Base-by-base conservation (phyloP, 2,797 vertebrate genomes). In the Semaprochilodus insignis region DNA sequence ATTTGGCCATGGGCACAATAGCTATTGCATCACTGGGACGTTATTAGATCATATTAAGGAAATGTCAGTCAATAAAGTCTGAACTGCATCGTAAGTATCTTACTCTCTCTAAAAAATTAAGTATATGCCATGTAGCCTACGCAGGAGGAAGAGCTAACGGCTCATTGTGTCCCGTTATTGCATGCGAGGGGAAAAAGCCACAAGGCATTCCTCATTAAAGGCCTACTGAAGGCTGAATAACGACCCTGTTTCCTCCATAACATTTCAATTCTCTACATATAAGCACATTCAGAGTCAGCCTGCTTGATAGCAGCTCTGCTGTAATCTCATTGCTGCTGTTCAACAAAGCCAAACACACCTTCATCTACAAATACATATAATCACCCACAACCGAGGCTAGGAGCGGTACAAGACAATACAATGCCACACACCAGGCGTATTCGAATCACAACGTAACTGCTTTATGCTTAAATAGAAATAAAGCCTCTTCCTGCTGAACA, bases 161-260 rank as follows among this genome's bases (percentile, higher is more conserved):
- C 72, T 57, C 54, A n/a, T 74, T 52, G 19, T 8, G 1, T 59
- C 19, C 40, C 2, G 27, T 60, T 72, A 51, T 59, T 31, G 34
- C 27, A 57, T 13, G 70, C 6, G 52, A 31, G 44, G 31, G 23
- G 57, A 74, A 17, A 21, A 2, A 51, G 54, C 13, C 52, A 59
- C 36, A 31, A 23, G 19, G 27, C 78, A n/a, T 15, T 40, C 25
- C 44, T 73, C 7, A 52, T 63, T 65, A 73, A 72, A 74, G 21
- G 8, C 21, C 14, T 5, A 74, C 27, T 65, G 60, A 23, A 62
- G 48, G 69, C 69, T 72, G 25, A 52, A 73, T 72, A 10, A 80
- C n/a, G 21, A 74, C 34, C 51, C 57, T 57, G 54, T 60, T 40
- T 15, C 54, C 55, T 25, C 55, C 57, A 52, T n/a, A 60, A 74